Evolutionary conservation across 2,797 vertebrate genomes (phyloP).

Genomic region (Spinus pinus): DNA sequence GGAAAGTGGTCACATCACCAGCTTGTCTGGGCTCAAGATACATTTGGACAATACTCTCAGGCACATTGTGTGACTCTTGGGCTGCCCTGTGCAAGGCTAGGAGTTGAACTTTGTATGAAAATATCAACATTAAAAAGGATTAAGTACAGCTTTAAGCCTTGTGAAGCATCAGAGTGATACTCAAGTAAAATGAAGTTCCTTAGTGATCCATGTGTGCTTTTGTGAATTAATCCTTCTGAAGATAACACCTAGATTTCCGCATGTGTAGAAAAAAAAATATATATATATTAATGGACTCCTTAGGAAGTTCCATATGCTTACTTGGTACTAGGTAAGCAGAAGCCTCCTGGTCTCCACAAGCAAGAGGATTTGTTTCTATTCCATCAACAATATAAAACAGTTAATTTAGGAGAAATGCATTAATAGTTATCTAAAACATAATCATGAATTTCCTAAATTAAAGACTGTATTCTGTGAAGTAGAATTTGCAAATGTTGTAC

Average conservation of each 20-base stretch:
- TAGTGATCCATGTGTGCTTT: background rate
- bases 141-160: background rate
- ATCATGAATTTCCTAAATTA: background rate
- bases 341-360: accelerated
- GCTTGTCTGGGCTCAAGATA: background rate
- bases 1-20: background rate
- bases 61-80: background rate
- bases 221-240: background rate
- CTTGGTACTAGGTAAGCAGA: background rate
- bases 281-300: background rate
- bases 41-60: background rate
- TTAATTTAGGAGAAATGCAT: background rate
- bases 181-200: background rate
- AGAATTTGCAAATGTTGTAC: background rate
- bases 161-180: background rate
- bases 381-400: background rate
- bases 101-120: background rate
- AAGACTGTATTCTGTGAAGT: background rate
- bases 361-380: background rate
- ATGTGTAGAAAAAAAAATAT: background rate
- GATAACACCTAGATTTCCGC: background rate
- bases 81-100: background rate
- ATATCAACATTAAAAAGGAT: background rate
- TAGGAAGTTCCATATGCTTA: background rate
- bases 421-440: background rate